Evolutionary conservation across 2,113 vertebrate genomes (phyloP).

Genomic region (Manacus vitellinus): DNA sequence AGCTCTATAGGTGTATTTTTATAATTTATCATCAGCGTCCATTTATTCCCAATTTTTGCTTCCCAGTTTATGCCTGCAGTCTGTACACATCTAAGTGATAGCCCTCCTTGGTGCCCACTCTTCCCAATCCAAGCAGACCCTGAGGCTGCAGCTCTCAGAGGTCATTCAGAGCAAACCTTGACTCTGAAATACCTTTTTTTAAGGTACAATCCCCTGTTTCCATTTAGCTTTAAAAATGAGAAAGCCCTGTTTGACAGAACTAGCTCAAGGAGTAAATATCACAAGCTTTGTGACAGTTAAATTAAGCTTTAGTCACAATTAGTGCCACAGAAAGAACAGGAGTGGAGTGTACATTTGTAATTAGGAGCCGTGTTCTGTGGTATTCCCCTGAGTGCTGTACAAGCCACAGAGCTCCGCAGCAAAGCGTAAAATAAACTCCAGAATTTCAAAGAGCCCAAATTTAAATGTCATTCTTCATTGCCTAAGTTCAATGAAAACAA

Average conservation of each 20-base stretch:
- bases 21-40: background rate
- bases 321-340: background rate
- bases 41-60: background rate
- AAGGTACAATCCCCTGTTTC: background rate
- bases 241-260: background rate
- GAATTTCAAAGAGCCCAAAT: slow-evolving; percentile 17
- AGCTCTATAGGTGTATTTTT: background rate
- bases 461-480: slow-evolving; percentile 46
- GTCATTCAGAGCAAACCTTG: background rate
- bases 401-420: background rate
- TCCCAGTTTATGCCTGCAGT: background rate
- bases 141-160: background rate
- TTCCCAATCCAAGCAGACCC: background rate
- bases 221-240: background rate
- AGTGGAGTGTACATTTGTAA: background rate
- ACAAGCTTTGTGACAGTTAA: background rate
- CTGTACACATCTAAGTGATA: background rate
- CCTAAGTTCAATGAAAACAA: slow-evolving; percentile 50
- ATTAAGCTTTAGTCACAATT: background rate
- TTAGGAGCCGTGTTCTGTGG: background rate
- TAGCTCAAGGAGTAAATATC: background rate
- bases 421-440: background rate
- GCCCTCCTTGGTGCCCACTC: background rate
- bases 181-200: background rate
- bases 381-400: background rate